Conservation (phyloP, 2,888 invertebrate genomes). For the Ceraclea dissimilis region DNA sequence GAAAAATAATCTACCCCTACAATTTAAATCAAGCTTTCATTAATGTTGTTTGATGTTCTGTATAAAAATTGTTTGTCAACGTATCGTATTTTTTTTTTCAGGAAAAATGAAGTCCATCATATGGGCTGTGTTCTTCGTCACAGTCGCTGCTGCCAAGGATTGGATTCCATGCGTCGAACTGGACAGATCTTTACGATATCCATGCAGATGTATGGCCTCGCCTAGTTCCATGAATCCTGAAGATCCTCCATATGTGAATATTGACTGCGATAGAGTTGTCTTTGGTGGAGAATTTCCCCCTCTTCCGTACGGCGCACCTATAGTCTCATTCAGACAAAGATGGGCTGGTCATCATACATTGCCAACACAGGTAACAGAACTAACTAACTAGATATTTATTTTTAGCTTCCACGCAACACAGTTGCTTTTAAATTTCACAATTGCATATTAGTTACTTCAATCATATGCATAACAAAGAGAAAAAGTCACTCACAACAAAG, state of each 20-base stretch:
- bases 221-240: slow-evolving; percentile 49
- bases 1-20: too few species aligned
- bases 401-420: too few species aligned
- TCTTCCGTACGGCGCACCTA: slow-evolving; percentile 70
- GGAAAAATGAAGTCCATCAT: not conserved
- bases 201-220: slow-evolving; percentile 52
- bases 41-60: too few species aligned
- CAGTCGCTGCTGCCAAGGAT: slow-evolving; percentile 22
- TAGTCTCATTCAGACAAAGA: slow-evolving; percentile 71
- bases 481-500: too few species aligned
- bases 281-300: slow-evolving; percentile 72
- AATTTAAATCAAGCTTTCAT: too few species aligned
- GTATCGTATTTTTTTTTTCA: not conserved
- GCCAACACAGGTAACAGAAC: slow-evolving; percentile 61
- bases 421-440: slow-evolving; percentile 4
- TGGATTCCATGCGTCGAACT: slow-evolving; percentile 73
- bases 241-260: slow-evolving; percentile 50
- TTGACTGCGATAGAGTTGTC: slow-evolving; percentile 79
- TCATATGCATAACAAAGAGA: not conserved
- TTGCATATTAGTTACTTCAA: slow-evolving; percentile 16
- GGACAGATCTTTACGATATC: slow-evolving; percentile 66
- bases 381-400: not conserved
- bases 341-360: slow-evolving; percentile 74
- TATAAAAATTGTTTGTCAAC: too few species aligned
- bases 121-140: not conserved